Evolutionary conservation across 2,888 invertebrate genomes (phyloP), one percentile per base, ranked within the genome.

Genomic region (Tenthredo scrophulariae): DNA sequence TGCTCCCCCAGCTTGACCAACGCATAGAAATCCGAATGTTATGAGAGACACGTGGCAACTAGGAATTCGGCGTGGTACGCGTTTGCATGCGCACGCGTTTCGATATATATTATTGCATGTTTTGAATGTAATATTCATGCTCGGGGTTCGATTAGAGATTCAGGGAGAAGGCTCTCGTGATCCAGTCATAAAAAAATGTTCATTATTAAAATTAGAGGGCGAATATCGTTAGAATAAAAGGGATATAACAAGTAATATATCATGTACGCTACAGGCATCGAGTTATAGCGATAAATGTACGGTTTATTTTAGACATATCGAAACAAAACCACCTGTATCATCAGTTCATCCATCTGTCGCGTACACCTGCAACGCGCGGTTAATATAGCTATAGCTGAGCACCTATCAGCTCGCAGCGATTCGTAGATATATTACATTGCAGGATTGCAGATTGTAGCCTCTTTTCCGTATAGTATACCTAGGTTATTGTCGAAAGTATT

Each of bases 281-380:
- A 9, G n/a, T 4, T 40, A 9, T 70, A n/a, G 70, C 33, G 18
- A 70, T 37, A 18, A n/a, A 26, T 43, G 15, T 62, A 62, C 80
- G 40, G 80, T 37, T 50, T 67, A 33, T 29, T 67, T 33, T 1
- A 67, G 9, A 80, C 62, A 62, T 29, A 77, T 50, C 29, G 50
- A 33, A 54, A 77, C 77, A 6, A 40, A 50, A 77, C 80, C 80
- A 80, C 80, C 58, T 80, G 80, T 80, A 62, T 80, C 80, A 62
- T 80, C 80, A 80, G 40, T 29, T 80, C 62, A 40, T 62, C 50
- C 80, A 80, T 80, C 58, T 80, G 80, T 80, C 62, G 62, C 40
- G 22, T 62, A 80, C 80, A 80, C 80, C 80, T 80, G 80, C 15
- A 29, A 10, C 13, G 33, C 40, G 40, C 26, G 37, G 40, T 62